Conservation (phyloP, 2,113 vertebrate species). For the Gavia stellata region DNA sequence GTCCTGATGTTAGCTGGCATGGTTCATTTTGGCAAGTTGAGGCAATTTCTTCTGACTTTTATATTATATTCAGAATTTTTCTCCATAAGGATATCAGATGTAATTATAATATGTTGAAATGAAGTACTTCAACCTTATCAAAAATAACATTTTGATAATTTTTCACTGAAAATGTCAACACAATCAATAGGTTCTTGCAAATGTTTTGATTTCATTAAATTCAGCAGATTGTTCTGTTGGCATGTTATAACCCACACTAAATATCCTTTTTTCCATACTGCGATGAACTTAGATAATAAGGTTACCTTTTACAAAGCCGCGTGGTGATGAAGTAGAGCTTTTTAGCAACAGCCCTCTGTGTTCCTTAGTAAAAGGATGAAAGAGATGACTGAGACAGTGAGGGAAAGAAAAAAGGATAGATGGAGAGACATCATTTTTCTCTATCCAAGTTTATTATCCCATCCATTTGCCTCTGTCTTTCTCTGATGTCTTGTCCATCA, state of each 20-base stretch:
- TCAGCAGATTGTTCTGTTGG: constrained; percentile 51
- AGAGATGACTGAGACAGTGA: neutral
- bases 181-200: constrained; percentile 62
- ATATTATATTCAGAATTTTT: neutral
- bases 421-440: neutral
- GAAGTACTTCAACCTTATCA: constrained; percentile 62
- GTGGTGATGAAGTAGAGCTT: neutral
- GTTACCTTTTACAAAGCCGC: neutral
- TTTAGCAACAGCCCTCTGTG: neutral
- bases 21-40: neutral
- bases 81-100: constrained; percentile 35
- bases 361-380: constrained; percentile 7
- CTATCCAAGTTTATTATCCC: constrained; percentile 46
- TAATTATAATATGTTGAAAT: constrained; percentile 51
- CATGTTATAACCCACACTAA: neutral
- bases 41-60: constrained; percentile 3
- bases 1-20: neutral
- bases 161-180: constrained; percentile 60
- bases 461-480: constrained; percentile 50
- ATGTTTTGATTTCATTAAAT: constrained; percentile 60
- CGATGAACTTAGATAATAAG: constrained; percentile 29
- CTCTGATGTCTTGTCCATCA: constrained; percentile 65
- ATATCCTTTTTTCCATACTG: constrained; percentile 9
- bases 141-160: constrained; percentile 64
- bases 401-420: neutral